phyloP scores from a whole-genome alignment of 1,140 invertebrate species.

The Trissolcus basalis region DNA sequence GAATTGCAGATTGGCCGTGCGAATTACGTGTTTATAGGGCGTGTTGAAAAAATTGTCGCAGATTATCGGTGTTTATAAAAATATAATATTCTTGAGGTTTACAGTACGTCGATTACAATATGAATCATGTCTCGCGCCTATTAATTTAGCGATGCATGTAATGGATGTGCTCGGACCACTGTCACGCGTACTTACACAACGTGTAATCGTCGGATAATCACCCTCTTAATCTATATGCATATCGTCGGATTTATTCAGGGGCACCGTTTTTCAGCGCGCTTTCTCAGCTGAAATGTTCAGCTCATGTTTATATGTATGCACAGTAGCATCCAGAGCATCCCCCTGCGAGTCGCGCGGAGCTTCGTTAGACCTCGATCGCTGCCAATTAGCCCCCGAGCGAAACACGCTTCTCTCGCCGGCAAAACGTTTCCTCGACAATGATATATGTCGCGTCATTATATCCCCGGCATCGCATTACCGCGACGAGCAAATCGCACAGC shows the following conservation, averaged over 20 bases:
- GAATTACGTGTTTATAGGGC: conserved; percentile 25
- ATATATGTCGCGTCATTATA: conserved; percentile 56
- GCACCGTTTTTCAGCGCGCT: conserved; percentile 36
- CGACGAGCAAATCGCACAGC: conserved; percentile 28
- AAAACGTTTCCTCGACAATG: conserved; percentile 45
- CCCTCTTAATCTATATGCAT: conserved; percentile 62
- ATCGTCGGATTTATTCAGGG: conserved; percentile 40
- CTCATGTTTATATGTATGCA: conserved; percentile 57
- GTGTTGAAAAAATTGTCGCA: conserved; percentile 1
- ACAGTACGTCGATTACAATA: conserved; percentile 52
- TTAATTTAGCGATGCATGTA: conserved; percentile 62
- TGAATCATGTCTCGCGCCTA: conserved; percentile 58
- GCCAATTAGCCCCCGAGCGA: conserved; percentile 59
- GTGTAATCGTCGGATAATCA: conserved; percentile 71
- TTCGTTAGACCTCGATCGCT: conserved; percentile 48
- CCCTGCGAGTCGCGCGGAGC: conserved; percentile 21
- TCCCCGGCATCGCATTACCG: conserved; percentile 36
- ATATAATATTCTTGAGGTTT: conserved; percentile 2
- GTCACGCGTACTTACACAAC: conserved; percentile 68
- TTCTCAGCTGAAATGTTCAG: conserved; percentile 14
- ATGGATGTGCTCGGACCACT: conserved; percentile 57
- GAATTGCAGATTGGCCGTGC: conserved; percentile 30
- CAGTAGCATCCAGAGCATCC: conserved; percentile 18
- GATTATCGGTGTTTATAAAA: no score
- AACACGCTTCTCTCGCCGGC: conserved; percentile 30